Conservation (phyloP, 2,888 invertebrate species). For the Psococerastis gibbosa region DNA sequence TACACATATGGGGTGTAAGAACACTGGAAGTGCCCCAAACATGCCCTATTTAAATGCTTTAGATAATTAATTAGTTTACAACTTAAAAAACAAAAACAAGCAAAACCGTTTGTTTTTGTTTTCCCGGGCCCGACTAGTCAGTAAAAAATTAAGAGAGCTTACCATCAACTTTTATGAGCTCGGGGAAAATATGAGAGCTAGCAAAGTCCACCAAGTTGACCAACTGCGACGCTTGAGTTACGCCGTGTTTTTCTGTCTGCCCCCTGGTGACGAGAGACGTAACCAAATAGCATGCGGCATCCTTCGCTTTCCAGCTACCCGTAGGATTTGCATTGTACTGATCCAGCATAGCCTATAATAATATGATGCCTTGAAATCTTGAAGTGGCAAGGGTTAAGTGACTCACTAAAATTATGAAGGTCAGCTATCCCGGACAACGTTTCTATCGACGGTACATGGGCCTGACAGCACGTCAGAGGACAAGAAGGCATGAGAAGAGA, state of each 20-base stretch:
- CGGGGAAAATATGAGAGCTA: slow-evolving; percentile 66
- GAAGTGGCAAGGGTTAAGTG: neutral
- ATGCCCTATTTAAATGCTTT: too few species aligned
- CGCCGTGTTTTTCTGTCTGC: slow-evolving; percentile 73
- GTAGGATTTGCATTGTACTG: slow-evolving; percentile 59
- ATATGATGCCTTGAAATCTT: slow-evolving; percentile 6
- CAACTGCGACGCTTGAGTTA: slow-evolving; percentile 75
- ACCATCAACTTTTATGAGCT: slow-evolving; percentile 58
- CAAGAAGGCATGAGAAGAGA: too few species aligned
- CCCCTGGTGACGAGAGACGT: slow-evolving; percentile 86
- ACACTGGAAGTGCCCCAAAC: too few species aligned
- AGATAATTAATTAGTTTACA: neutral
- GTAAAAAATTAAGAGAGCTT: too few species aligned
- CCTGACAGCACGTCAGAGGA: too few species aligned
- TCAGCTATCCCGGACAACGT: too few species aligned
- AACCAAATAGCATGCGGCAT: slow-evolving; percentile 90
- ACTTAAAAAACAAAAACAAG: neutral
- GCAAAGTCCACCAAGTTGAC: slow-evolving; percentile 84
- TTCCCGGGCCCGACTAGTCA: too few species aligned
- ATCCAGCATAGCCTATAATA: slow-evolving; percentile 44
- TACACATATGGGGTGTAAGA: too few species aligned
- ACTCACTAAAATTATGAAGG: neutral
- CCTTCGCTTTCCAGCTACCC: slow-evolving; percentile 81
- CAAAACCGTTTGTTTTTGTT: neutral
- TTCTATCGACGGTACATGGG: too few species aligned